phyloP scores from a whole-genome alignment of 2,888 invertebrate genomes.

The Muschampia plurimacula region DNA sequence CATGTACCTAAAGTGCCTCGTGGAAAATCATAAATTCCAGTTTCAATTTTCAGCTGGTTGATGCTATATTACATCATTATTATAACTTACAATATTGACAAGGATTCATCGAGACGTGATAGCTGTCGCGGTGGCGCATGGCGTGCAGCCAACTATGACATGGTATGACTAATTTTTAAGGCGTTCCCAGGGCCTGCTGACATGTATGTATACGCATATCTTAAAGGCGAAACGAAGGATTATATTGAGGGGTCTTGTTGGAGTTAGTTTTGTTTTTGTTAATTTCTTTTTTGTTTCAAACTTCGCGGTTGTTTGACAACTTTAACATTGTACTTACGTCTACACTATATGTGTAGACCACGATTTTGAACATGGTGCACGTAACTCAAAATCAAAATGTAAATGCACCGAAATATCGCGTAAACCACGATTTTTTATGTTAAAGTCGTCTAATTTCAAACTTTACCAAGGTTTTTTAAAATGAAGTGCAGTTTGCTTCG shows the following conservation, averaged over 20 bases:
- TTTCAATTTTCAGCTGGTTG: background rate
- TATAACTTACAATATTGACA: background rate
- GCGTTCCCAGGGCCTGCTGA: background rate
- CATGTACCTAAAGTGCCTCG: background rate
- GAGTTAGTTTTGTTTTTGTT: too few relatives aligned
- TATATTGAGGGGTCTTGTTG: background rate
- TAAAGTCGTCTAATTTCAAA: too few relatives aligned
- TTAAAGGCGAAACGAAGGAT: background rate
- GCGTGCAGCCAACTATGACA: conserved; percentile 3
- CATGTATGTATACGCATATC: background rate
- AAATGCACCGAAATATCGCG: too few relatives aligned
- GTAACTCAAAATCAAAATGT: too few relatives aligned
- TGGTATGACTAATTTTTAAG: conserved; percentile 1
- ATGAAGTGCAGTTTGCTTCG: too few relatives aligned
- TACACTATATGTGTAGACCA: too few relatives aligned
- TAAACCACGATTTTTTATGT: too few relatives aligned
- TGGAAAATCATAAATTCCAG: background rate
- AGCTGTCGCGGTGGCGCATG: background rate
- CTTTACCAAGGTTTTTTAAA: too few relatives aligned
- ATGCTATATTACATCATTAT: background rate
- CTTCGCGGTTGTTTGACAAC: too few relatives aligned
- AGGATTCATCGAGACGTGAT: background rate
- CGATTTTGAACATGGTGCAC: too few relatives aligned
- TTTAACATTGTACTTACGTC: too few relatives aligned
- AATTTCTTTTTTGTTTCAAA: too few relatives aligned